phyloP scores from a whole-genome alignment of 1,140 invertebrate species.

The Aphis craccivora region DNA sequence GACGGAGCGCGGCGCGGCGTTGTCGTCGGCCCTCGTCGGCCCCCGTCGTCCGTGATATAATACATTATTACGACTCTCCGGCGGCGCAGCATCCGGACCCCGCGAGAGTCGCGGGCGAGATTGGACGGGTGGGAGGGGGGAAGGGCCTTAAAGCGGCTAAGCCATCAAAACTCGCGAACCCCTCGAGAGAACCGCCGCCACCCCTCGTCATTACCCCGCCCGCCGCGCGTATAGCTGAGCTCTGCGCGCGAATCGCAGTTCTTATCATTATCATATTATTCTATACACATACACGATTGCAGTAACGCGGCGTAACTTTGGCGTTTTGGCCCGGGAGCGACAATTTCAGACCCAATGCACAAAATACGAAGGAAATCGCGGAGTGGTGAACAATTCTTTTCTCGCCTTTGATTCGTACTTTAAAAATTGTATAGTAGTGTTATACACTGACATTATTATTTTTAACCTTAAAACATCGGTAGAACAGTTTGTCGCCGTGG shows the following conservation, averaged over 20 bases:
- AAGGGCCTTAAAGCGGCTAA: conserved; percentile 17
- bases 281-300: background rate
- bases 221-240: background rate
- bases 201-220: background rate
- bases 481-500: background rate
- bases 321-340: background rate
- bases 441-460: no score
- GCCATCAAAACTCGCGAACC: conserved; percentile 44
- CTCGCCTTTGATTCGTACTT: no score
- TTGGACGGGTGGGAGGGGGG: background rate
- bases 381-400: no score
- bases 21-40: background rate
- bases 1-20: background rate
- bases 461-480: background rate
- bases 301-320: background rate
- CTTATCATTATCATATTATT: conserved; percentile 11
- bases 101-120: background rate
- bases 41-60: background rate
- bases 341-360: background rate
- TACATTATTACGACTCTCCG: conserved; percentile 28
- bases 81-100: conserved; percentile 36
- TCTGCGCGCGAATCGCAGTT: background rate
- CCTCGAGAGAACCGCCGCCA: background rate
- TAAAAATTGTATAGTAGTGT: no score
- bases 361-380: background rate